Conservation (phyloP, 1,140 invertebrate species). For the Drosophila ogumai region DNA sequence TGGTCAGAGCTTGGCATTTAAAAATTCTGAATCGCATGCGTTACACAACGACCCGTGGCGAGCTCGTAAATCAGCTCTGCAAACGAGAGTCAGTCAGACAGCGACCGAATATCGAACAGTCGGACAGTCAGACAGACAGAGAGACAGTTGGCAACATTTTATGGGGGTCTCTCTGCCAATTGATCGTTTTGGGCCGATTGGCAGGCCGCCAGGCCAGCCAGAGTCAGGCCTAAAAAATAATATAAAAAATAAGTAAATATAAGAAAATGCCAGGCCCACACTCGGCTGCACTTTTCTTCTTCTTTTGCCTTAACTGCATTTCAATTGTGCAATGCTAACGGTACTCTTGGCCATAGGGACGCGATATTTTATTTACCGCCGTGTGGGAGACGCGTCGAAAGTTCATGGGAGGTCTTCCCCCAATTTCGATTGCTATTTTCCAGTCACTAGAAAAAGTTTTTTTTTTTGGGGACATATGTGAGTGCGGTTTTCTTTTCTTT, state of each 20-base stretch:
- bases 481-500: neutral
- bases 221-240: constrained; percentile 17
- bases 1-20: constrained; percentile 75
- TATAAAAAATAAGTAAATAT: neutral
- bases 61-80: constrained; percentile 81
- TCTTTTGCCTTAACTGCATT: constrained; percentile 61
- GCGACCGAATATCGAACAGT: constrained; percentile 10
- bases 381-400: constrained; percentile 64
- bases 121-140: constrained; percentile 4
- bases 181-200: constrained; percentile 78
- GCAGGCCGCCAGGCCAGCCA: constrained; percentile 56
- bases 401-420: constrained; percentile 70
- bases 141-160: constrained; percentile 72
- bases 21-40: constrained; percentile 83
- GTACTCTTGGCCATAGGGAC: constrained; percentile 60
- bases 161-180: constrained; percentile 74
- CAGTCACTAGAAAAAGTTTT: neutral
- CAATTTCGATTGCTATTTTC: constrained; percentile 24
- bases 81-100: constrained; percentile 76
- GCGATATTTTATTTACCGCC: constrained; percentile 28
- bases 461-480: constrained; percentile 27
- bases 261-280: constrained; percentile 43
- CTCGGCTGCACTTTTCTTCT: constrained; percentile 61
- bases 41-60: constrained; percentile 82
- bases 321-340: constrained; percentile 80